Evolutionary conservation across 2,113 vertebrate species (phyloP).

Genomic region (rat (Rattus norvegicus)): DNA sequence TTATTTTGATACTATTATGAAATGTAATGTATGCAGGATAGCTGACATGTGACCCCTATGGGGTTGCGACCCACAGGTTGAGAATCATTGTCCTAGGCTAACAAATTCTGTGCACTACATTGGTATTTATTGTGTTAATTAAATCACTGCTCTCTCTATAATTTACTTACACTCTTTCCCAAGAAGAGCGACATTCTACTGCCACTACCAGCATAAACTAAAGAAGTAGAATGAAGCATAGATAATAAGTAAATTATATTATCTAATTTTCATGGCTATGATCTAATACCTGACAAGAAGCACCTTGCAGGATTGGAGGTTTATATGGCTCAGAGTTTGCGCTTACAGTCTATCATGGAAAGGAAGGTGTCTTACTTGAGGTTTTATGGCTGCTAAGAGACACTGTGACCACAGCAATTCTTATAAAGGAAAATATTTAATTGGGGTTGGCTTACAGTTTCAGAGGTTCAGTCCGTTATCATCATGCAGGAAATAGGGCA

Average conservation of each 20-base stretch:
- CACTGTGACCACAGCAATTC: not conserved
- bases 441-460: not conserved
- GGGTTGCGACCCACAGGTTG: not conserved
- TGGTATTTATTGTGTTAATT: not conserved
- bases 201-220: not conserved
- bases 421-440: not conserved
- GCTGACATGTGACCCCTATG: not conserved
- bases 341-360: too few relatives aligned
- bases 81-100: not conserved
- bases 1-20: not conserved
- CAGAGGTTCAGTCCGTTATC: not conserved
- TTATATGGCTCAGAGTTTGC: not conserved
- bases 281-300: not conserved
- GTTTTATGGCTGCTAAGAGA: not conserved
- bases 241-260: not conserved
- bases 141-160: not conserved
- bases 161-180: not conserved
- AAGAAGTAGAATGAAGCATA: not conserved
- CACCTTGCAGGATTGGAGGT: too few relatives aligned
- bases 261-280: too few relatives aligned
- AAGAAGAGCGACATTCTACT: not conserved
- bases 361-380: not conserved
- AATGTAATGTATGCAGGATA: not conserved
- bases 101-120: not conserved
- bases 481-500: not conserved